A percentile compares a stretch with the other conserved stretches of the same genome.
Conservation (phyloP, 2,888 invertebrate species). For the Melitaea athalia region DNA sequence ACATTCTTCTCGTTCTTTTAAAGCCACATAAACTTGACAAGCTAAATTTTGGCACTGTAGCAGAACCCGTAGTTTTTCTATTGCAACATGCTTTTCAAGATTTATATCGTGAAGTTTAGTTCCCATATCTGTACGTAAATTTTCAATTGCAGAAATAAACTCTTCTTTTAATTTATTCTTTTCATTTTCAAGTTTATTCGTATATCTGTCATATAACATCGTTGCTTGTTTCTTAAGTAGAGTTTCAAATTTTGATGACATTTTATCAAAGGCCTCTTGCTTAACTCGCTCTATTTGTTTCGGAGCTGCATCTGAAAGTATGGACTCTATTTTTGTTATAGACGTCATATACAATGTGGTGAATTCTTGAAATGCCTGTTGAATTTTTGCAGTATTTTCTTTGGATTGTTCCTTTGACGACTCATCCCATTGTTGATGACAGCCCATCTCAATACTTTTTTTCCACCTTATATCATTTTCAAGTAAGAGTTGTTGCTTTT, state of each 20-base stretch:
- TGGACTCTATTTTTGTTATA: slow-evolving; percentile 57
- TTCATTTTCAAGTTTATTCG: slow-evolving; percentile 52
- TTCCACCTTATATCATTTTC: slow-evolving; percentile 62
- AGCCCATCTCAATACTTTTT: slow-evolving; percentile 45
- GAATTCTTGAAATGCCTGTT: slow-evolving; percentile 59
- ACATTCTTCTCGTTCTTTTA: slow-evolving; percentile 68
- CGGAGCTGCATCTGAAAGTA: slow-evolving; percentile 57
- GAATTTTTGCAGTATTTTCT: slow-evolving; percentile 56
- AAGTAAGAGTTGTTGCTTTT: slow-evolving; percentile 49
- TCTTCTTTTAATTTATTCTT: slow-evolving; percentile 53
- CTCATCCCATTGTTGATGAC: slow-evolving; percentile 50
- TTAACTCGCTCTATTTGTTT: slow-evolving; percentile 55
- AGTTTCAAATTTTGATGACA: slow-evolving; percentile 54
- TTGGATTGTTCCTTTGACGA: slow-evolving; percentile 46
- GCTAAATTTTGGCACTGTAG: slow-evolving; percentile 70
- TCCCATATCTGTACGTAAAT: slow-evolving; percentile 43
- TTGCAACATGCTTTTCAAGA: slow-evolving; percentile 64
- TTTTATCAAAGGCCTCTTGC: slow-evolving; percentile 51
- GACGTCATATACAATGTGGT: slow-evolving; percentile 55
- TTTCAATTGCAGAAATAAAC: slow-evolving; percentile 56
- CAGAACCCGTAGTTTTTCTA: slow-evolving; percentile 62
- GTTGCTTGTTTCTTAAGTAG: slow-evolving; percentile 61
- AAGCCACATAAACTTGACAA: slow-evolving; percentile 71
- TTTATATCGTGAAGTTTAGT: slow-evolving; percentile 63
- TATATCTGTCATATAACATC: slow-evolving; percentile 57